These are phyloP conservation scores for Globia sparganii DNA, from an alignment of 2,888 invertebrate species.

Conservation along the genomic window DNA sequence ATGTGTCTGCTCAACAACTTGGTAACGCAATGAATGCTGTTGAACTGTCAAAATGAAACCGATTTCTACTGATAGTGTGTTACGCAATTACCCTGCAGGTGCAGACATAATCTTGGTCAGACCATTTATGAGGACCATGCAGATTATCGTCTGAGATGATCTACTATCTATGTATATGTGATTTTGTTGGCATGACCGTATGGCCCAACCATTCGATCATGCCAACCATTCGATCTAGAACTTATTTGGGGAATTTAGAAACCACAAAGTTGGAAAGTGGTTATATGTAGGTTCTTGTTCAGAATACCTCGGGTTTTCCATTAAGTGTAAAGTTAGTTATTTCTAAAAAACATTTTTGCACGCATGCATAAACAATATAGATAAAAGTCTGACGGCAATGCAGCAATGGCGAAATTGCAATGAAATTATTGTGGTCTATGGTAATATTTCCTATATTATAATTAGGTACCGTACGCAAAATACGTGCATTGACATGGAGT, in stretches of 20 bases:
- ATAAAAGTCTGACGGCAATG: constrained; percentile 9
- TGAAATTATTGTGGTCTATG: neutral
- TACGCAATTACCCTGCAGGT: too few species aligned
- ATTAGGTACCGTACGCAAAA: too few species aligned
- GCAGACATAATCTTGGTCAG: too few species aligned
- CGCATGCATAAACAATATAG: constrained; percentile 2
- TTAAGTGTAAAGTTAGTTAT: neutral
- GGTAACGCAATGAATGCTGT: too few species aligned
- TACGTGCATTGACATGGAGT: too few species aligned
- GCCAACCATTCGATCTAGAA: too few species aligned
- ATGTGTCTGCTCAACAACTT: too few species aligned
- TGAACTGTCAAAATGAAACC: too few species aligned
- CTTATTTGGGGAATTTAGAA: neutral
- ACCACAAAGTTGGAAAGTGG: neutral
- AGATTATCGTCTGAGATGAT: neutral
- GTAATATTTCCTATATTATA: neutral
- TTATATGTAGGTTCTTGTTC: neutral
- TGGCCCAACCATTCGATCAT: too few species aligned
- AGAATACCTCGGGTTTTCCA: neutral
- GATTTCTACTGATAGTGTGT: too few species aligned
- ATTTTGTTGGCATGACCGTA: neutral
- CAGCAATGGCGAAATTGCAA: neutral
- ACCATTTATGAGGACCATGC: neutral
- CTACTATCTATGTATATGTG: neutral
- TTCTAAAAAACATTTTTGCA: neutral